phyloP scores from a whole-genome alignment of 1,140 invertebrate genomes.

The Zeugodacus cucurbitae region DNA sequence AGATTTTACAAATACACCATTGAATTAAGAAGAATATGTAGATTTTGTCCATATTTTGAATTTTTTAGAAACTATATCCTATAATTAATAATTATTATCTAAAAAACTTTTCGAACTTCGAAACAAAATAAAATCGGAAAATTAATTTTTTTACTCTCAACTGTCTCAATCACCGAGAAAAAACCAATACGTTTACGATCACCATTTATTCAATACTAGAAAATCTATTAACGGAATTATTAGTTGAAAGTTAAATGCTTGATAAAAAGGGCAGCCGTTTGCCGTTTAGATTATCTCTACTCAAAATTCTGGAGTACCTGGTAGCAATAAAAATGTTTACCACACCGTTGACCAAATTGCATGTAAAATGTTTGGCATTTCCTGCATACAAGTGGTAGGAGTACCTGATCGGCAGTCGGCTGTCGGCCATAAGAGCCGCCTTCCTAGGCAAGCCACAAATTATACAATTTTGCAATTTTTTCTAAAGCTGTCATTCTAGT shows the following conservation, averaged over 20 bases:
- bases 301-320: not conserved
- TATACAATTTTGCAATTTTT: slow-evolving; percentile 8
- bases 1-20: too few relatives aligned
- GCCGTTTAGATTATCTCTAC: not conserved
- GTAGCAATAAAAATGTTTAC: slow-evolving; percentile 11
- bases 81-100: too few relatives aligned
- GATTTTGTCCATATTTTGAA: too few relatives aligned
- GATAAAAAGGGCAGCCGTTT: not conserved
- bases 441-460: slow-evolving; percentile 11
- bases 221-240: too few relatives aligned
- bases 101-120: too few relatives aligned
- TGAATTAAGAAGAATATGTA: too few relatives aligned
- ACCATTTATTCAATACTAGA: too few relatives aligned
- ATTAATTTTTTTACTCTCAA: too few relatives aligned
- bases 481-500: not conserved
- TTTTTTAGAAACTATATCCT: too few relatives aligned
- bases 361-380: slow-evolving; percentile 37
- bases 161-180: too few relatives aligned
- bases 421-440: not conserved
- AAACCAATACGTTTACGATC: too few relatives aligned
- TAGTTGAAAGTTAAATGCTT: not conserved
- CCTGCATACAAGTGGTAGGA: not conserved
- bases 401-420: not conserved
- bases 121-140: too few relatives aligned
- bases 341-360: slow-evolving; percentile 26